Base-by-base conservation (phyloP, 2,113 vertebrate genomes). In the Erythrolamprus reginae region DNA sequence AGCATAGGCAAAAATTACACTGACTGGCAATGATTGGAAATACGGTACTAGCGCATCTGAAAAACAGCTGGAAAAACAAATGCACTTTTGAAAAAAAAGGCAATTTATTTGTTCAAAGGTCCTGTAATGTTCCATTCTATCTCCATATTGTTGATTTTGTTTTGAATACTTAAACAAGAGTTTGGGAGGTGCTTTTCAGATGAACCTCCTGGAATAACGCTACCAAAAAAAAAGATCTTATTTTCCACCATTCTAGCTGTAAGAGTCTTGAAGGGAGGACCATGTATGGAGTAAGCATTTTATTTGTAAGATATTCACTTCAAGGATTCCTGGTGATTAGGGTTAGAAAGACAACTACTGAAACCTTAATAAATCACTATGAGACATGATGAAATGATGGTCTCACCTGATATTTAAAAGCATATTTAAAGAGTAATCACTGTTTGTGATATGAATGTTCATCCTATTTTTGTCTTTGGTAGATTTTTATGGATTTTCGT, bases 71-170 rank as follows among this genome's bases (percentile, higher is more conserved):
- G 70, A 77, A 77, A 42, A 77, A 77, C 51, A 38, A 91, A 92
- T 47, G 33, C 7, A 90, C 47, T 77, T 77, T 21, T 2, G 85
- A n/a, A 28, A 55, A 84, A 94, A 95, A 23, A n/a, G n/a, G 91
- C 0, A 47, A 56, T 82, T 61, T 92, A 24, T 5, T 91, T 91
- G 82, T 84, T 17, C 24, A 42, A 47, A 47, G 38, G 24, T 4
- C 28, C 61, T 17, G 24, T 82, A 10, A 86, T 65, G 47, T 4
- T 15, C 15, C 47, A 10, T 7, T 38, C 56, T n/a, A n/a, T 42
- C 9, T 42, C 45, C 9, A 8, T 48, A 47, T 33, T 65, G 12
- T 86, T 38, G 7, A 77, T 86, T 24, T 52, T 65, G 8, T 10
- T 51, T 19, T 21, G 8, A 23, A 45, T 28, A 9, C 24, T 23